These are phyloP conservation scores for Sardinella longiceps DNA, from an alignment of 2,797 vertebrate genomes.

Conservation along the genomic window DNA sequence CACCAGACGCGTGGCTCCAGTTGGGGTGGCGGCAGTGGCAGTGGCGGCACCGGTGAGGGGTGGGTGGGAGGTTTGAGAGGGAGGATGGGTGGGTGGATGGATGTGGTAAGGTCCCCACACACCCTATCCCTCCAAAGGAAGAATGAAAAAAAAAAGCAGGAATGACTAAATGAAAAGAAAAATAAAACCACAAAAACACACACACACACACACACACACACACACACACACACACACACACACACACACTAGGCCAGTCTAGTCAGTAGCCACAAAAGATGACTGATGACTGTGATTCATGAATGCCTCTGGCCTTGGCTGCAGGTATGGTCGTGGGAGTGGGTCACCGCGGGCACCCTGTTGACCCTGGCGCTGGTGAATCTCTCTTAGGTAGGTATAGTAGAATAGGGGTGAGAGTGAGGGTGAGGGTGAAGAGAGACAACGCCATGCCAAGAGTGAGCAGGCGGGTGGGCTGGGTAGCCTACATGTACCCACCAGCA, in stretches of 20 bases:
- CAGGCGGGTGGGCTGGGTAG: constrained; percentile 49
- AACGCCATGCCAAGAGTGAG: background rate
- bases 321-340: background rate
- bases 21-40: background rate
- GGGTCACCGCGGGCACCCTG: background rate
- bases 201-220: too few species aligned
- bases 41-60: background rate
- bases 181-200: too few species aligned
- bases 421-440: background rate
- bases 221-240: too few species aligned
- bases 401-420: too few species aligned
- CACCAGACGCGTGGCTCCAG: constrained; percentile 14
- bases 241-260: background rate
- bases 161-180: background rate
- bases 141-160: background rate
- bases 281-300: background rate
- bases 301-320: background rate
- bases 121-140: background rate
- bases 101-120: background rate
- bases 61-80: too few species aligned
- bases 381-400: background rate
- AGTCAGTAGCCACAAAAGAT: background rate
- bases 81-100: too few species aligned
- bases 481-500: constrained; percentile 64
- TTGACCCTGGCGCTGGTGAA: background rate